A percentile compares a stretch with the other conserved stretches of the same genome.
phyloP scores from a whole-genome alignment of 1,140 invertebrate species.

The Drosophila virilis region DNA sequence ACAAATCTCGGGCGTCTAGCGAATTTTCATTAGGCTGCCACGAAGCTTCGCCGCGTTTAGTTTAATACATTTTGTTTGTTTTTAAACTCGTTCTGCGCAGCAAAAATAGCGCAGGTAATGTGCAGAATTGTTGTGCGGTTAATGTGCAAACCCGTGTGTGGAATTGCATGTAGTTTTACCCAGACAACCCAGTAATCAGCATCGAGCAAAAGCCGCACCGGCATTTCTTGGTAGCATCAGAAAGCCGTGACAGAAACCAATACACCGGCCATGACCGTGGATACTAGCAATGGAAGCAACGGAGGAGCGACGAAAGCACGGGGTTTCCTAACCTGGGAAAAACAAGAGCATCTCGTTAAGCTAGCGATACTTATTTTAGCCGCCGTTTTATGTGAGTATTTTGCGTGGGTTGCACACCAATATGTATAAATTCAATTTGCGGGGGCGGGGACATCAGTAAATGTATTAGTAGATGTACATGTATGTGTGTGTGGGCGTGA shows the following conservation, averaged over 20 bases:
- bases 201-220: constrained; percentile 23
- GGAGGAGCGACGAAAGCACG: constrained; percentile 36
- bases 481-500: constrained; percentile 16
- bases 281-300: constrained; percentile 38
- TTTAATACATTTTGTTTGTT: constrained; percentile 37
- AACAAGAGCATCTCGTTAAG: constrained; percentile 97
- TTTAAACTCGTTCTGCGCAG: constrained; percentile 16
- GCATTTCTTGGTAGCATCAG: constrained; percentile 31
- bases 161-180: constrained; percentile 33
- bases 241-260: constrained; percentile 1
- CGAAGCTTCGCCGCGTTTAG: constrained; percentile 45
- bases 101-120: constrained; percentile 32
- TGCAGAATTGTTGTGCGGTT: constrained; percentile 19
- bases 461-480: constrained; percentile 8
- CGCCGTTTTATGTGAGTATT: constrained; percentile 95
- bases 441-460: constrained; percentile 3
- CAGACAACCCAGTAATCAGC: constrained; percentile 23
- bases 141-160: constrained; percentile 18
- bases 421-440: constrained; percentile 4
- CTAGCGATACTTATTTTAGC: constrained; percentile 95
- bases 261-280: constrained; percentile 59
- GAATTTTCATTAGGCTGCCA: constrained; percentile 44
- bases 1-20: constrained; percentile 29
- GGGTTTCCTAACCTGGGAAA: constrained; percentile 86
- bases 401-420: constrained; percentile 8